Base-by-base conservation (phyloP, 2,113 vertebrate genomes). In the Brienomyrus longianalis region DNA sequence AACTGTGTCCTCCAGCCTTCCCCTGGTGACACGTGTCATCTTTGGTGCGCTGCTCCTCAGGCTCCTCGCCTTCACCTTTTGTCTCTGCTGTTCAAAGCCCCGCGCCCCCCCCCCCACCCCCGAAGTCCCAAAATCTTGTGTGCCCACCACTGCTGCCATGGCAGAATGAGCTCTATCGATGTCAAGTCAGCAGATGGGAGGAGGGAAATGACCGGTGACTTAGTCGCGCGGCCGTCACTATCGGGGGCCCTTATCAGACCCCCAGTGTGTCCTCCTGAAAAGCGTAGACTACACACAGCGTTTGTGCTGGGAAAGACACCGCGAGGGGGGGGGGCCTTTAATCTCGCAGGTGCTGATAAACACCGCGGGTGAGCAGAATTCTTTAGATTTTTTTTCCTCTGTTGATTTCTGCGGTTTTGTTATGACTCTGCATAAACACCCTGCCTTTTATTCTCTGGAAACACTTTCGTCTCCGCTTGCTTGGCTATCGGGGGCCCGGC, bases 351-450 rank as follows among this genome's bases (percentile, higher is more conserved):
- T 85, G 54, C 74, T 54, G 91, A 90, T 59, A 92, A 92, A 90
- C 77, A 5, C 86, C 83, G 54, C 89, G 5, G 62, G 47, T 89
- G 43, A 83, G 87, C 90, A 89, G 80, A 90, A 84, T 84, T 89
- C 66, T 90, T 90, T 93, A 93, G 93, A 94, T 94, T 93, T 92
- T 48, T 88, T 8, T 70, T 83, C 35, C 21, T 39, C 23, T 7
- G 90, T 59, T 89, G 48, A 39, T 43, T 80, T 43, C 35, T 27
- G 90, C n/a, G 86, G 90, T 92, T 93, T 94, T 96, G 95, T 96
- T 96, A 94, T 96, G 95, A 95, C 95, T 96, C 91, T 91, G 88
- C 56, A 94, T 92, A 94, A 94, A 92, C 93, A 90, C 93, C 91
- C 93, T 45, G 91, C 45, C 90, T 87, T 90, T 91, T 90, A 88